Evolutionary conservation across 2,888 invertebrate genomes (phyloP).

Genomic region (Himalopsyche tibetana): DNA sequence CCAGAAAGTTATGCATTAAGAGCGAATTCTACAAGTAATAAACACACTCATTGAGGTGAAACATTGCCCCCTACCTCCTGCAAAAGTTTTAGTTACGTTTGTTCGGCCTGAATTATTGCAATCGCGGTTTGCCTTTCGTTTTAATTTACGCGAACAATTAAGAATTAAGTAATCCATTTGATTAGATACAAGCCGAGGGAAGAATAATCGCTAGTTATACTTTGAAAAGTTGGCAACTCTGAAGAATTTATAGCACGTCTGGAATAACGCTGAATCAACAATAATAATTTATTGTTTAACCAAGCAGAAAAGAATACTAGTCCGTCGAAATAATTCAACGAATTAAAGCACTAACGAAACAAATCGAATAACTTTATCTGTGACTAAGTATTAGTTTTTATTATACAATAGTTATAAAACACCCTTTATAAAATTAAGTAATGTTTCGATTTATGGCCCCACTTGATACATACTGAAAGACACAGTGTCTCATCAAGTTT

Average conservation of each 20-base stretch:
- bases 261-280: no score
- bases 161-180: neutral
- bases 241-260: conserved; percentile 10
- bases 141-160: conserved; percentile 24
- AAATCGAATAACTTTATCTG: no score
- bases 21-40: neutral
- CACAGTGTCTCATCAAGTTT: no score
- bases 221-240: conserved; percentile 3
- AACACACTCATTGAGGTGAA: conserved; percentile 17
- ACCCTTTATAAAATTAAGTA: no score
- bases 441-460: no score
- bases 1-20: neutral
- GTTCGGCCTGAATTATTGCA: conserved; percentile 31
- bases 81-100: conserved; percentile 3
- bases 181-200: conserved; percentile 7
- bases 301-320: no score
- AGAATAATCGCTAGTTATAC: conserved; percentile 38
- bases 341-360: no score
- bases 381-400: no score
- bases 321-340: no score
- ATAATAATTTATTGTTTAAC: no score
- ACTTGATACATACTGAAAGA: no score
- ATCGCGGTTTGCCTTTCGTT: conserved; percentile 35
- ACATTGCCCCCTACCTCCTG: neutral
- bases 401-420: no score